A percentile compares a stretch with the other conserved stretches of the same genome.
These are phyloP conservation scores for Platalea minor DNA, from an alignment of 2,797 vertebrate species.

Conservation along the genomic window DNA sequence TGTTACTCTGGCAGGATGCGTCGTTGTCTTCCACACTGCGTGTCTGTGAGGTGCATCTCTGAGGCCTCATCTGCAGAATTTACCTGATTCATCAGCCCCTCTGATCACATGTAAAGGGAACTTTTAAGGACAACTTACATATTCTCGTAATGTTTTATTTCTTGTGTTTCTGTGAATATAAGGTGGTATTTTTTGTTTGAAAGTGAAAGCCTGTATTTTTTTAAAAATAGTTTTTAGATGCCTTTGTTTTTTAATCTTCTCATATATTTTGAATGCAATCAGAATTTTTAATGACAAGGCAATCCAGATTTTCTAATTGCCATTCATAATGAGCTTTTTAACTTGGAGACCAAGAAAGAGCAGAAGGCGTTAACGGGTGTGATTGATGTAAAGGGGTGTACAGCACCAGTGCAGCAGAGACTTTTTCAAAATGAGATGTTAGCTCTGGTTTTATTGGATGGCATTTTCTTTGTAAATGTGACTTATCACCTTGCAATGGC, in stretches of 20 bases:
- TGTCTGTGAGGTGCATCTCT: not conserved
- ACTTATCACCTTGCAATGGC: not conserved
- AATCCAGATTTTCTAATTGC: not conserved
- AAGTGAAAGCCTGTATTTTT: not conserved
- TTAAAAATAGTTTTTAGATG: not conserved
- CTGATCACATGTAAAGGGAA: not conserved
- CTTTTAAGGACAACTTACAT: not conserved
- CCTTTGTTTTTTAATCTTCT: not conserved
- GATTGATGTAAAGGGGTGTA: not conserved
- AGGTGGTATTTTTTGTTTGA: not conserved
- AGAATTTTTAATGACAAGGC: not conserved
- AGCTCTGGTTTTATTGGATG: not conserved
- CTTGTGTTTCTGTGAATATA: not conserved
- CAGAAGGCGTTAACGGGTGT: not conserved
- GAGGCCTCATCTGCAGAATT: not conserved
- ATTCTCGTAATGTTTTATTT: not conserved
- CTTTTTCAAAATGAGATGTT: not conserved
- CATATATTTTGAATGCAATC: not conserved
- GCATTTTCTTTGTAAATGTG: not conserved
- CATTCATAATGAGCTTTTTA: not conserved
- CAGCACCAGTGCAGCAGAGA: not conserved
- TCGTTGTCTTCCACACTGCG: not conserved
- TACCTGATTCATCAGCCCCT: fast-evolving
- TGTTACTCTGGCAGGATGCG: not conserved
- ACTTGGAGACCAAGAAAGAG: not conserved